phyloP scores from a whole-genome alignment of 1,140 invertebrate genomes.

The Palaemon carinicauda region DNA sequence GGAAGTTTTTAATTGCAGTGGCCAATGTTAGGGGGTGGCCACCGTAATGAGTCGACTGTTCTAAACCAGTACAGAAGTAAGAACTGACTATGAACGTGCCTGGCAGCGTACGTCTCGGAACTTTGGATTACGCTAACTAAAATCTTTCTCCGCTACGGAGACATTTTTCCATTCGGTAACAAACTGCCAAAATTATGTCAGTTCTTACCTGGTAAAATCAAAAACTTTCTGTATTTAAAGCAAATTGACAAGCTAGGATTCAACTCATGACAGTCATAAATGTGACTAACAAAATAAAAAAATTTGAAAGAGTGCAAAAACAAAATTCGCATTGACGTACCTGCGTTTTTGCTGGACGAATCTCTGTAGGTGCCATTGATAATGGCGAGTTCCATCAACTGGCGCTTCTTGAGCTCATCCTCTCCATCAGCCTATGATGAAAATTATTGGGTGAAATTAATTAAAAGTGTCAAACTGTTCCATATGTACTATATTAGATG shows the following conservation, averaged over 20 bases:
- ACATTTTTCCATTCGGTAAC: not conserved
- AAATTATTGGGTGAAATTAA: not conserved
- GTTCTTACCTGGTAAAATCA: constrained; percentile 11
- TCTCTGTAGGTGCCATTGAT: constrained; percentile 99
- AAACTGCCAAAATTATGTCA: constrained; percentile 2
- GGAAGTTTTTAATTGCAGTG: constrained; percentile 7
- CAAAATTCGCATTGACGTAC: constrained; percentile 1
- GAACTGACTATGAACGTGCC: constrained; percentile 7
- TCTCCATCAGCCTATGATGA: constrained; percentile 95
- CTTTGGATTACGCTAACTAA: not conserved
- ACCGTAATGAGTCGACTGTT: constrained; percentile 44
- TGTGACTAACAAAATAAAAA: not conserved
- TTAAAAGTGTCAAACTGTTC: too few species aligned
- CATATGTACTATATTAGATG: too few species aligned
- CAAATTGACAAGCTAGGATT: constrained; percentile 13
- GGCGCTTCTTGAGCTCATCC: constrained; percentile 99
- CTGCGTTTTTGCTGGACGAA: constrained; percentile 77
- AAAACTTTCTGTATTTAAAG: constrained; percentile 40
- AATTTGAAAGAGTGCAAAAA: not conserved
- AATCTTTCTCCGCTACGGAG: too few species aligned
- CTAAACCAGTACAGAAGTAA: constrained; percentile 28
- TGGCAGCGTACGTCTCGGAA: not conserved
- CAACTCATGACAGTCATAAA: constrained; percentile 18
- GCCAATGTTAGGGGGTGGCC: constrained; percentile 45
- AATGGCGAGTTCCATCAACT: constrained; percentile 99